Evolutionary conservation across 2,888 invertebrate genomes (phyloP).

Genomic region (Drosophila monieri): DNA sequence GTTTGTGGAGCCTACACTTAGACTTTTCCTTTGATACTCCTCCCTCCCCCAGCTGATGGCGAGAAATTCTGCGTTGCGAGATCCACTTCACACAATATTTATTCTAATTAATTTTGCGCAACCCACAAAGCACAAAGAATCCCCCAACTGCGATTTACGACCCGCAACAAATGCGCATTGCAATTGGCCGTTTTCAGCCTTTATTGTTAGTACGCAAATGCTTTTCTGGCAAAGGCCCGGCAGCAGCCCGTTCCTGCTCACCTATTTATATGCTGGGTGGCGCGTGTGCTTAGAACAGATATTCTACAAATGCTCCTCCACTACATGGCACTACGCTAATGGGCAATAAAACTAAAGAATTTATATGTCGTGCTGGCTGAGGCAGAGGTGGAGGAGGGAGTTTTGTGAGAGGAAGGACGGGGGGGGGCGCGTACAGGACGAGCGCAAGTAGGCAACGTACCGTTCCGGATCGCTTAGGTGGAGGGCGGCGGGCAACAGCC

Average conservation of each 20-base stretch:
- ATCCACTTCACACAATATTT: slow-evolving; percentile 33
- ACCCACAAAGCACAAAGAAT: slow-evolving; percentile 19
- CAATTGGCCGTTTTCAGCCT: slow-evolving; percentile 24
- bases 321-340: slow-evolving; percentile 14
- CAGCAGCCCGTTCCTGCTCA: slow-evolving; percentile 2
- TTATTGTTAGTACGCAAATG: slow-evolving; percentile 19
- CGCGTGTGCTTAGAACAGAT: slow-evolving; percentile 8
- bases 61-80: slow-evolving; percentile 23
- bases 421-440: not conserved
- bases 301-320: no score
- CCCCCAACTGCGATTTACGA: slow-evolving; percentile 15
- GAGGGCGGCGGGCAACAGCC: slow-evolving; percentile 50
- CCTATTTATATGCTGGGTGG: slow-evolving; percentile 9
- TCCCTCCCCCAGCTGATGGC: not conserved
- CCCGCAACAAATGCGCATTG: slow-evolving; percentile 27
- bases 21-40: not conserved
- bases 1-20: not conserved
- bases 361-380: slow-evolving; percentile 18
- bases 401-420: no score
- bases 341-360: slow-evolving; percentile 46
- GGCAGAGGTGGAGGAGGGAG: not conserved
- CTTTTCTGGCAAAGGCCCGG: not conserved
- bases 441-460: slow-evolving; percentile 47
- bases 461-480: slow-evolving; percentile 66
- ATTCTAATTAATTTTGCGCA: slow-evolving; percentile 30